These are phyloP conservation scores for Danio kyathit DNA, from an alignment of 2,797 vertebrate species.

Conservation along the genomic window DNA sequence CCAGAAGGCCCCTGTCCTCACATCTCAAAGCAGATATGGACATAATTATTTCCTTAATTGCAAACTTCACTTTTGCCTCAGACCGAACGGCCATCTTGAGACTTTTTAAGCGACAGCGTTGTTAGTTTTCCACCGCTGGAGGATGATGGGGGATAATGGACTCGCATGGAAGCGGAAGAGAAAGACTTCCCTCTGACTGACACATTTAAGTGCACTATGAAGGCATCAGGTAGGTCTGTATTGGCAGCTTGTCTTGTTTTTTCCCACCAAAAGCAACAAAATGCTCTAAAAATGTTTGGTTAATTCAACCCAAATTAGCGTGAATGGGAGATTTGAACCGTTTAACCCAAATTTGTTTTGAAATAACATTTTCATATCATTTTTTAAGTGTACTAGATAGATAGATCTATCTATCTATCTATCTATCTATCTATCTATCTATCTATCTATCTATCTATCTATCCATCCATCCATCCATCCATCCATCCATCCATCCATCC, in stretches of 20 bases:
- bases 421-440: no score
- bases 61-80: constrained; percentile 62
- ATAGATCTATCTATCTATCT: no score
- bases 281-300: no score
- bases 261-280: no score
- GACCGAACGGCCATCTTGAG: constrained; percentile 45
- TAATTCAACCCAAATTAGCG: no score
- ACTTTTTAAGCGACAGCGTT: constrained; percentile 17
- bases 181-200: constrained; percentile 11
- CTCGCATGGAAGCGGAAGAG: background rate
- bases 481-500: no score
- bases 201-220: constrained; percentile 2
- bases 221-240: constrained; percentile 19
- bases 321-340: no score
- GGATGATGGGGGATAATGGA: constrained; percentile 45
- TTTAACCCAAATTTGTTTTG: no score
- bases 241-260: constrained; percentile 48
- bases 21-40: constrained; percentile 74
- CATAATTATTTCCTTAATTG: constrained; percentile 76
- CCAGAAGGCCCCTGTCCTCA: constrained; percentile 72
- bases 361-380: no score
- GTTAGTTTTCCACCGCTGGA: constrained; percentile 21
- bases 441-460: no score
- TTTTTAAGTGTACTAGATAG: no score
- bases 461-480: no score